Base-by-base conservation (phyloP, 2,113 vertebrate species). In the Larimichthys polyactis region DNA sequence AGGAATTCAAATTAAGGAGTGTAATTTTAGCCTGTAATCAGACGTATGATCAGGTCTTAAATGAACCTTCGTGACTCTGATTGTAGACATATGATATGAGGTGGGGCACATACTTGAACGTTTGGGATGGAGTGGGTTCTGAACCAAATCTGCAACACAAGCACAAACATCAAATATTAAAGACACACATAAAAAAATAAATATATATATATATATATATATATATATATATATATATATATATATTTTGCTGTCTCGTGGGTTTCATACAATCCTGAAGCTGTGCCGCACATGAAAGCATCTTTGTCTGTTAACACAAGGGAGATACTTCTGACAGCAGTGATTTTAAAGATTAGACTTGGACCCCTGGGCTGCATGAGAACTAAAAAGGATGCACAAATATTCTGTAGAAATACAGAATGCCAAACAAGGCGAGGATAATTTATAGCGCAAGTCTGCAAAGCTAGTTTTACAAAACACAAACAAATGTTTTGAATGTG, bases 141-240 rank as follows among this genome's bases (percentile, higher is more conserved):
- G 89, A 88, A 40, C 62, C 82, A 92, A 83, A 86, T 90, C 92
- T 92, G 92, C n/a, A 93, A 93, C 78, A 91, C 67, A 93, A 89
- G 49, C 82, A 87, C 60, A 91, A 73, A 90, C 59, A 88, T 75
- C 3, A 71, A 77, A 79, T 24, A 69, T 82, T 85, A 79, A 43
- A 81, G 5, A 62, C n/a, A 76, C 32, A 63, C 8, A 36, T 36
- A 14, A 19, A 7, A 46, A 3, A 14, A 11, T 15, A 46, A 2
- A 14, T 36, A 27, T 27, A 27, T 27, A 27, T 27, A 27, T 27
- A 27, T 27, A 27, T 27, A 27, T 27, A 27, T 27, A 27, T 27
- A 27, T 27, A 27, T 27, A 27, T 27, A 27, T 27, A 27, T 27
- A 27, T 27, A 27, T 27, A 27, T 27, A 27, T 27, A 27, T 27